phyloP scores from a whole-genome alignment of 2,888 invertebrate genomes.

The Charanyca ferruginea region DNA sequence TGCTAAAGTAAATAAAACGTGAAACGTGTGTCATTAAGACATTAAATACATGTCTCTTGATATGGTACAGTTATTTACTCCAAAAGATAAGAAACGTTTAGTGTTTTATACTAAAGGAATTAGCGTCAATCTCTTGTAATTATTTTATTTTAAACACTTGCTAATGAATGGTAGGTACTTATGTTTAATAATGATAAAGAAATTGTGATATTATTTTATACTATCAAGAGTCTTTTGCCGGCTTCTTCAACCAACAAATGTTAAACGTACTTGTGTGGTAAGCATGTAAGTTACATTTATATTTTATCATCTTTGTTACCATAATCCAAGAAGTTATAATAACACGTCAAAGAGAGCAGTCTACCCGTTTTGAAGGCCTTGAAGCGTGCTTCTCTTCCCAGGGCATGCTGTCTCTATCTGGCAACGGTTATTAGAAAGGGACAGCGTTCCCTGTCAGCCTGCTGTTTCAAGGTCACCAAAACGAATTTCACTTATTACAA shows the following conservation, averaged over 20 bases:
- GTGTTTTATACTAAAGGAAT: slow-evolving; percentile 36
- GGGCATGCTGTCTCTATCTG: no score
- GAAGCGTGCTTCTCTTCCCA: no score
- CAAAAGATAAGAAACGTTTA: slow-evolving; percentile 31
- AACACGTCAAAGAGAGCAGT: no score
- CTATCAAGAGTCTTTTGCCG: background rate
- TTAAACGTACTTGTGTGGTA: background rate
- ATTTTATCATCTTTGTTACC: background rate
- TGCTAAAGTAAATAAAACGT: slow-evolving; percentile 31
- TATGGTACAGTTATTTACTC: slow-evolving; percentile 27
- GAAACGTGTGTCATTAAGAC: slow-evolving; percentile 14
- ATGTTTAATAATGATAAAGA: background rate
- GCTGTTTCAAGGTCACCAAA: no score
- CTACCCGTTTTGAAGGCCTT: no score
- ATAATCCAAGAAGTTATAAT: background rate
- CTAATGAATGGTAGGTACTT: slow-evolving; percentile 2
- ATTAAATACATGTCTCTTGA: slow-evolving; percentile 6
- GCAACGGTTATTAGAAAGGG: no score
- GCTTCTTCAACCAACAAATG: background rate
- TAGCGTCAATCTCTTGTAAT: slow-evolving; percentile 25
- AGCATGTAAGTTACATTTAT: background rate
- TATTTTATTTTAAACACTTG: slow-evolving; percentile 25
- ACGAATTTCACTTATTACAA: no score
- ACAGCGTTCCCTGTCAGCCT: no score
- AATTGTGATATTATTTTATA: background rate